Evolutionary conservation across 30 jellyfish, hydroid and myxozoan species (phyloP).

Genomic region (Aurelia aurita complex sp. Pacific): DNA sequence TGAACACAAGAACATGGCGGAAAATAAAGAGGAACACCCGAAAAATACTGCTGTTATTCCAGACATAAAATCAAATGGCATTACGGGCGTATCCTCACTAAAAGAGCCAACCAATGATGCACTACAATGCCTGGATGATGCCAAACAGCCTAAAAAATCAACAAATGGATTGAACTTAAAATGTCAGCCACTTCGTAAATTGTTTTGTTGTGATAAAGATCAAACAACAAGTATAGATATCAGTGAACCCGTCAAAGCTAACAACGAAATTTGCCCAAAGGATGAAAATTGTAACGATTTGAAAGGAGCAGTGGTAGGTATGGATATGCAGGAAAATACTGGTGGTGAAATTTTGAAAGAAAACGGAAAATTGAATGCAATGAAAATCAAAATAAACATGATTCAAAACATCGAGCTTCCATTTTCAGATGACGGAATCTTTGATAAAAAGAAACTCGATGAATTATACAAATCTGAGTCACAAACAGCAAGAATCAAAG

Average conservation of each 20-base stretch:
- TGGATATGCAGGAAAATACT: background rate
- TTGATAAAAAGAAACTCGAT: background rate
- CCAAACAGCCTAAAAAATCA: background rate
- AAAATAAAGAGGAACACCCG: background rate
- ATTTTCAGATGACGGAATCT: background rate
- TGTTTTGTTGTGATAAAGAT: background rate
- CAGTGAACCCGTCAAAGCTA: background rate
- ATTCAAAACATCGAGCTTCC: background rate
- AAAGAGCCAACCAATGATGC: too few relatives aligned
- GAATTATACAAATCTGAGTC: conserved; percentile 3
- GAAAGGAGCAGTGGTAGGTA: too few relatives aligned
- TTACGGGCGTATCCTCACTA: background rate
- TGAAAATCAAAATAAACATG: conserved; percentile 7
- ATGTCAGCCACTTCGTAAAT: conserved; percentile 6
- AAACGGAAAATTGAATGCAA: background rate
- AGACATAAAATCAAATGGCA: background rate
- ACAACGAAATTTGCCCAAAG: background rate
- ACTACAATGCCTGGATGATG: background rate
- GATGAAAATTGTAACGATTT: background rate
- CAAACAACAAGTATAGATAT: background rate
- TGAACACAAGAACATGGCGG: background rate
- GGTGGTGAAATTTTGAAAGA: too few relatives aligned
- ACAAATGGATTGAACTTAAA: background rate
- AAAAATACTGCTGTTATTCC: background rate
- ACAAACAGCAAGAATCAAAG: conserved; percentile 32